These are phyloP conservation scores for Netelia fuscicornis DNA, from an alignment of 2,888 invertebrate genomes.

Conservation along the genomic window DNA sequence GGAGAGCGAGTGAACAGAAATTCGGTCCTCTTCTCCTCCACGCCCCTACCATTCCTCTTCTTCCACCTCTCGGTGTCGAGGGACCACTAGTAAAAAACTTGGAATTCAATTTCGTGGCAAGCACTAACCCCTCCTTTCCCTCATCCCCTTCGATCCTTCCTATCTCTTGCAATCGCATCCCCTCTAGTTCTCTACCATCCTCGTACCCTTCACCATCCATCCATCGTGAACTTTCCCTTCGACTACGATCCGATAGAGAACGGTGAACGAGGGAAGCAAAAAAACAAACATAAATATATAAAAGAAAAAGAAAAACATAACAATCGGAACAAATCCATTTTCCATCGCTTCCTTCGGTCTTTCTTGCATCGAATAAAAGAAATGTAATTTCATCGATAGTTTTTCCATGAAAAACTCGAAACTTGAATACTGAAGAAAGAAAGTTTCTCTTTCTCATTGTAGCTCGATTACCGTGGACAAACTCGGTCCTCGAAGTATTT, in stretches of 20 bases:
- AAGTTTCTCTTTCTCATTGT: constrained; percentile 54
- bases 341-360: neutral
- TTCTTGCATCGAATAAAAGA: constrained; percentile 20
- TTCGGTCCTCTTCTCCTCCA: constrained; percentile 36
- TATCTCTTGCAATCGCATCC: constrained; percentile 40
- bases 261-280: constrained; percentile 12
- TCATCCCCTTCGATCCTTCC: neutral
- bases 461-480: constrained; percentile 65
- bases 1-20: constrained; percentile 13
- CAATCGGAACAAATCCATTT: constrained; percentile 44
- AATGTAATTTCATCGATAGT: constrained; percentile 18
- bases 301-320: constrained; percentile 8
- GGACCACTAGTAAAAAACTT: constrained; percentile 63
- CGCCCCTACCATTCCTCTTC: constrained; percentile 12
- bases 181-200: constrained; percentile 7
- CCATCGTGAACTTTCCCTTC: constrained; percentile 48
- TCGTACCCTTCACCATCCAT: constrained; percentile 34
- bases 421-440: constrained; percentile 12
- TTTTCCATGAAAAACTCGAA: neutral
- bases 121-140: constrained; percentile 50
- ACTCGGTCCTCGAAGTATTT: constrained; percentile 57
- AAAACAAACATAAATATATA: neutral
- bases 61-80: constrained; percentile 31
- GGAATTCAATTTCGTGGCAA: constrained; percentile 66
- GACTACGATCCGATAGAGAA: constrained; percentile 38